phyloP scores from a whole-genome alignment of 2,113 vertebrate genomes.

The Xyliphius kryptos region DNA sequence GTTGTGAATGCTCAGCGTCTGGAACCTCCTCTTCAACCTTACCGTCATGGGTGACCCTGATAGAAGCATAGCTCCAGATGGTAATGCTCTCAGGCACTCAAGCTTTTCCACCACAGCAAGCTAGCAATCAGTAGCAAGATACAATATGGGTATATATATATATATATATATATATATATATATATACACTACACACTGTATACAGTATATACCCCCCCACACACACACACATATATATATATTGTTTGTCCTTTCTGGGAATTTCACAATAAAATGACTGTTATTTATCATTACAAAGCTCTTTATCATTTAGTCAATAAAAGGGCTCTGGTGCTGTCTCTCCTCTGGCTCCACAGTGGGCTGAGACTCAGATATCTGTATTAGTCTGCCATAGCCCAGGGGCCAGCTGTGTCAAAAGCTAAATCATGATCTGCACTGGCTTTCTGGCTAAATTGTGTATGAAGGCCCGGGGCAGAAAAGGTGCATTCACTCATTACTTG shows the following conservation, averaged over 20 bases:
- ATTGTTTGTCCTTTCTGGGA: slow-evolving; percentile 98
- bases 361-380: slow-evolving; percentile 99
- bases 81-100: no score
- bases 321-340: slow-evolving; percentile 84
- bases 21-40: no score
- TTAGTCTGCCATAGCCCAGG: slow-evolving; percentile 92
- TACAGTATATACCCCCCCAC: no score
- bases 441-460: slow-evolving; percentile 99
- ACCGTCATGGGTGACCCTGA: no score
- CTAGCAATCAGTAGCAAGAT: no score
- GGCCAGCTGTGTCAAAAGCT: slow-evolving; percentile 99
- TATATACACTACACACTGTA: no score
- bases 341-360: slow-evolving; percentile 82
- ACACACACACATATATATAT: slow-evolving; percentile 46
- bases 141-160: no score
- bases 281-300: slow-evolving; percentile 99
- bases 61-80: no score
- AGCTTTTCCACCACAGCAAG: no score
- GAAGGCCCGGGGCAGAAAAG: slow-evolving; percentile 94
- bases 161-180: no score
- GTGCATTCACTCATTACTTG: slow-evolving; percentile 99
- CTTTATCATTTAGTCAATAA: slow-evolving; percentile 99
- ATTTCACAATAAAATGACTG: slow-evolving; percentile 99
- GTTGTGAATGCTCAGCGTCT: no score
- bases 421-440: slow-evolving; percentile 99